Base-by-base conservation (phyloP, 2,113 vertebrate genomes). In the Urocitellus parryii region DNA sequence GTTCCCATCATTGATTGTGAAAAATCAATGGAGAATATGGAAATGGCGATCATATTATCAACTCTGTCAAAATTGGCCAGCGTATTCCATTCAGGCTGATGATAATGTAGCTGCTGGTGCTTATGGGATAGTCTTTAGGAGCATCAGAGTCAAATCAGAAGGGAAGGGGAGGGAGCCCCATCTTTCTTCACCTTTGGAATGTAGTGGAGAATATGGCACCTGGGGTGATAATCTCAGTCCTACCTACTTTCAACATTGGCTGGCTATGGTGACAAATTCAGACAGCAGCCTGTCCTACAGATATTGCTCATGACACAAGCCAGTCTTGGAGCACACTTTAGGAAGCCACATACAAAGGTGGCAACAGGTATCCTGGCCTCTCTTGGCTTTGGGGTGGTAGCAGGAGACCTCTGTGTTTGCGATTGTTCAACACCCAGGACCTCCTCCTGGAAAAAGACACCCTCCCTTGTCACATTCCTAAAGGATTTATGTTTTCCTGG, bases 1-100 rank as follows among this genome's bases (percentile, higher is more conserved):
- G 12, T 94, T 97, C 97, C 97, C 88, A 84, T 95, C 97, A 98
- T 98, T 91, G 97, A 96, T 97, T 98, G 90, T 88, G 96, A 84
- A 94, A 98, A 98, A 98, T 98, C 98, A 95, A 92, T 98, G 88
- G 95, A 96, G 96, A 97, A 92, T 88, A 90, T 81, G 83, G 96
- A 97, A 96, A 61, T 86, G 78, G 92, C 89, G 97, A 97, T 78
- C 94, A 96, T 96, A 96, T 93, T 97, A 97, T 97, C 83, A 94
- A 84, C 63, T 96, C 0, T 18, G 20, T 94, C 93, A 96, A 72
- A 97, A 95, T 96, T 87, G 97, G 92, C 91, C 97, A 84, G 17
- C 95, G 74, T 48, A 2, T 3, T 83, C 91, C 95, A 91, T 92
- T 85, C 80, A 77, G 74, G 87, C 94, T 65, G 11, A 17, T 14